Base-by-base conservation (phyloP, 2,888 invertebrate species). In the Sussaba pulchella region DNA sequence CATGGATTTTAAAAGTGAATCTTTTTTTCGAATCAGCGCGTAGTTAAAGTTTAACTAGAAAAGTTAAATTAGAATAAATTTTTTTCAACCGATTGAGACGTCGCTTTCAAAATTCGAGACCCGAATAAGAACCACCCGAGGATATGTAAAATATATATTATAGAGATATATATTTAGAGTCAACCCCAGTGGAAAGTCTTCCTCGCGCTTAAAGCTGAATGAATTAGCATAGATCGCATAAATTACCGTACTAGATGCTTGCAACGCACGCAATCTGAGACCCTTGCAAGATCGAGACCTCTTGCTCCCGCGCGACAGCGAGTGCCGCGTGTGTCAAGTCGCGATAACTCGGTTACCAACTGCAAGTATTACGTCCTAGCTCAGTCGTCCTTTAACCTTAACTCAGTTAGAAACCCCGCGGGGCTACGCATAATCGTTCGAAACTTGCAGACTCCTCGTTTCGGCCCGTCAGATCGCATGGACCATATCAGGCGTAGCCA, bases 401-500 rank as follows among this genome's bases (percentile, higher is more conserved):
- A 80, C 71, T 80, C 67, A 24, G 43, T 14, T 36, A 24, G 19
- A 31, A 80, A 59, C 61, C 43, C 52, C 12, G 57, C n/a, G 36
- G 54, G 43, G 50, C 71, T 43, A 61, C 45, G 66, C 66, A 61
- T 66, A 67, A 64, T 36, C 73, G 79, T 59, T 75, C 66, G 36
- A 75, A 70, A 80, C 75, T 75, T 71, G 71, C 79, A 45, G 74
- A 75, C 75, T 71, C 75, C 66, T 39, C 19, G 59, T 47, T 71
- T 66, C 17, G 64, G 50, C 43, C 52, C 47, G 54, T 43, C 24
- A 19, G 36, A 61, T 71, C 47, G 45, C 50, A 50, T 47, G 41
- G 39, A 57, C 26, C 41, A 41, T n/a, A n/a, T 36, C 63, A 26
- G 43, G 36, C 14, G 47, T 43, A 63, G 39, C 45, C 50, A 61